Conservation (phyloP, 2,113 vertebrate genomes). For the Hiodon tergisus region DNA sequence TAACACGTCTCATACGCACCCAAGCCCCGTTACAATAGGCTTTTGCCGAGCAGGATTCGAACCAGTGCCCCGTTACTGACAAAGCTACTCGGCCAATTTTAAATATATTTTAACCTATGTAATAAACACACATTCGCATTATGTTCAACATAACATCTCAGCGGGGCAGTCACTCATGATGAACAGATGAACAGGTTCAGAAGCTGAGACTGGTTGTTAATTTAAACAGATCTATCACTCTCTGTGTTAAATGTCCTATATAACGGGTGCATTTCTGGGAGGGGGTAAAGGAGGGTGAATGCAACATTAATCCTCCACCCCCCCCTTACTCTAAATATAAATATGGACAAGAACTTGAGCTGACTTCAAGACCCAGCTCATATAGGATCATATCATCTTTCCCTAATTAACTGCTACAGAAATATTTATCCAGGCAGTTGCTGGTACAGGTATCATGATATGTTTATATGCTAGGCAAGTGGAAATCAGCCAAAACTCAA, state of each 20-base stretch:
- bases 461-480: slow-evolving; percentile 59
- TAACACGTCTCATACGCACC: no score
- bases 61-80: no score
- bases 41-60: no score
- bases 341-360: neutral
- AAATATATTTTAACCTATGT: no score
- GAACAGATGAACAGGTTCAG: neutral
- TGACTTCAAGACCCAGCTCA: slow-evolving; percentile 34
- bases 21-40: no score
- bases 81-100: no score
- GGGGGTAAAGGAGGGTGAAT: neutral
- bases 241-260: slow-evolving; percentile 36
- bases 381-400: slow-evolving; percentile 51
- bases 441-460: slow-evolving; percentile 47
- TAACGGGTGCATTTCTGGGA: neutral
- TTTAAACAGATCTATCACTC: slow-evolving; percentile 28
- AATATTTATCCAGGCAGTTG: slow-evolving; percentile 63
- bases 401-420: slow-evolving; percentile 67
- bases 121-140: no score
- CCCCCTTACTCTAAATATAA: slow-evolving; percentile 16
- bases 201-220: neutral
- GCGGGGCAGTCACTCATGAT: neutral
- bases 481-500: slow-evolving; percentile 18
- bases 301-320: neutral
- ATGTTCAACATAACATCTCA: neutral